Base-by-base conservation (phyloP, 2,113 vertebrate genomes). In the Oncorhynchus masou region DNA sequence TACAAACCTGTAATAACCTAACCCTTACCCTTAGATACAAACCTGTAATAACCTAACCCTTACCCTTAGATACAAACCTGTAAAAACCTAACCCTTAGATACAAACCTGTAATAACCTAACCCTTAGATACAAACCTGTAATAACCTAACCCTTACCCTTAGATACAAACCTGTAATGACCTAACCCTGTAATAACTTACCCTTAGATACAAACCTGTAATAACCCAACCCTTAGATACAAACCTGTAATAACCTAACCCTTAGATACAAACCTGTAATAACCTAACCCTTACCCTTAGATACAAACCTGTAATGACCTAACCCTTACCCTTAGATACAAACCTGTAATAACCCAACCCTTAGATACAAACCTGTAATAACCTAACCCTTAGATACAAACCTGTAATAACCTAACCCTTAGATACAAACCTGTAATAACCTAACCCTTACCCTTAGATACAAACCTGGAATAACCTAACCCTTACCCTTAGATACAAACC, bases 41-140 rank as follows among this genome's bases (percentile, higher is more conserved):
- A 92, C 98, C 98, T 69, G 34, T 39, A 39, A 9, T 7, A 60
- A 22, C 59, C n/a, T 4, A 29, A 0, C 27, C 3, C 27, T 29
- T 3, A 29, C 29, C 29, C 29, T 29, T 29, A 29, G 97, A 96
- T 99, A 98, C 87, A 97, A 92, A 92, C 98, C 98, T 69, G 34
- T 39, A 39, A 22, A 0, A 60, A 22, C 20, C 8, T 4, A 29
- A 29, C 3, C 3, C 29, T 29, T 1, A 34, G 98, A 96, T 99
- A 98, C 87, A 97, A 92, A 92, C 98, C 98, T 69, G 7, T 9
- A 39, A 22, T 7, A 60, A 60, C 59, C 2, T 34, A 34, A 34
- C 31, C 31, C 31, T 34, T 34, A 34, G 98, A 96, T 99, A 98
- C 87, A 97, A 92, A 92, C 98, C 98, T 69, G 7, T 9, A 39